phyloP scores from a whole-genome alignment of 2,888 invertebrate genomes.

The Callyntrura guangdongensis region DNA sequence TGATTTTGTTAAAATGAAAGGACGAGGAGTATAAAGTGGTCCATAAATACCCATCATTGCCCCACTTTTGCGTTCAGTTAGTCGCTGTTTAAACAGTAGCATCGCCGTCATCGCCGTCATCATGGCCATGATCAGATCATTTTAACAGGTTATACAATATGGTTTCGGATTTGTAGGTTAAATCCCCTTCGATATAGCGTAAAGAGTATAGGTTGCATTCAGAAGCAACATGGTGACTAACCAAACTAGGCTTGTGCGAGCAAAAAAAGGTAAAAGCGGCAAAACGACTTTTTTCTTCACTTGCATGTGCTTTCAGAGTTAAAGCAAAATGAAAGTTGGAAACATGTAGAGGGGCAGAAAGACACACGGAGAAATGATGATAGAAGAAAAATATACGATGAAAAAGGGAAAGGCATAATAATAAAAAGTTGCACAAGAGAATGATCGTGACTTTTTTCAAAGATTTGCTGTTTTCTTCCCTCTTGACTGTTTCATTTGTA shows the following conservation, averaged over 20 bases:
- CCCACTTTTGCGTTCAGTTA: not conserved
- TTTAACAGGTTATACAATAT: conserved; percentile 37
- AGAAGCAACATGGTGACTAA: conserved; percentile 1
- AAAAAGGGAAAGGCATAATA: conserved; percentile 11
- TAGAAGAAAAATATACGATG: conserved; percentile 25
- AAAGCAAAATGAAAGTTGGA: conserved; percentile 12
- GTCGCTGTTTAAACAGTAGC: conserved; percentile 20
- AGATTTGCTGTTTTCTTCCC: conserved; percentile 13
- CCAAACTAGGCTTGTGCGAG: not conserved
- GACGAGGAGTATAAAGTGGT: too few species aligned
- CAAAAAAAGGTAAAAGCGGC: not conserved
- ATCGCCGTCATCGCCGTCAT: not conserved
- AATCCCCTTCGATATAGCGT: conserved; percentile 12
- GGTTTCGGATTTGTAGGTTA: conserved; percentile 20
- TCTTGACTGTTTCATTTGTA: conserved; percentile 4
- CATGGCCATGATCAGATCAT: not conserved
- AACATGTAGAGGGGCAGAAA: not conserved
- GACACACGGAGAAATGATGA: conserved; percentile 45
- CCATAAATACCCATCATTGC: not conserved
- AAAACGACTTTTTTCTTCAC: not conserved
- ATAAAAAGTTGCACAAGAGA: conserved; percentile 52
- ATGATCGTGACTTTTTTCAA: conserved; percentile 54
- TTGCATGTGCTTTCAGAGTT: not conserved
- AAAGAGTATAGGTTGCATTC: not conserved
- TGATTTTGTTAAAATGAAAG: too few species aligned